Evolutionary conservation across 2,797 vertebrate genomes (phyloP), one percentile per base, ranked within the genome.

Genomic region (Notoglanidium macrostoma): DNA sequence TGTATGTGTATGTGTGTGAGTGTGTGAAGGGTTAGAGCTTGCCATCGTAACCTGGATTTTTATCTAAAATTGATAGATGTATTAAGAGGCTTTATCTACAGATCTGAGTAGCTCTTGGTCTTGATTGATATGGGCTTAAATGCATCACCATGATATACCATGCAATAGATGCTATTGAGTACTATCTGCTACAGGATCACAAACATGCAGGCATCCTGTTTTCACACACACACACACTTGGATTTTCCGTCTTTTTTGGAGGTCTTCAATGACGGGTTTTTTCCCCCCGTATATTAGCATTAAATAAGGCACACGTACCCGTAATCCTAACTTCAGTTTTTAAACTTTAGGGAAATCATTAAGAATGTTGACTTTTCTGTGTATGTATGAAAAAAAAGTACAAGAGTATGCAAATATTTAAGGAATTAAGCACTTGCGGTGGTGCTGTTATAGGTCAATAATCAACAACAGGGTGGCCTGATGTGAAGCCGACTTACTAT

Each of bases 181-280:
- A 46, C 11, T 78, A 84, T 87, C 86, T 57, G 73, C 40, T 70
- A 68, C 81, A 46, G 54, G 54, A 87, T 87, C 86, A 32, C 26
- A 23, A 84, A 68, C 86, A 87, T 78, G 63, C 81, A 21, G 61
- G 72, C 7, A 44, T 49, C 67, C 7, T 35, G 12, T 49, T 67
- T 21, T 21, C 67, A 70, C 82, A 84, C 49, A 70, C n/a, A 70
- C 49, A 55, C 80, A 68, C 63, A 54, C 63, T 73, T 73, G 2
- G 23, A 74, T 74, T 74, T 49, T 40, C 44, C 0, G 23, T 49
- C 44, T 26, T 26, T 49, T 26, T 74, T 70, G 15, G 32, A 70
- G 9, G 17, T 35, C 40, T 17, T 40, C 67, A 57, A 21, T 67
- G 65, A 67, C 32, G 5, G 65, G 14, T 12, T 29, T 67, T 67